Base-by-base conservation (phyloP, 2,888 invertebrate genomes). In the Rhamphomyia laevipes region DNA sequence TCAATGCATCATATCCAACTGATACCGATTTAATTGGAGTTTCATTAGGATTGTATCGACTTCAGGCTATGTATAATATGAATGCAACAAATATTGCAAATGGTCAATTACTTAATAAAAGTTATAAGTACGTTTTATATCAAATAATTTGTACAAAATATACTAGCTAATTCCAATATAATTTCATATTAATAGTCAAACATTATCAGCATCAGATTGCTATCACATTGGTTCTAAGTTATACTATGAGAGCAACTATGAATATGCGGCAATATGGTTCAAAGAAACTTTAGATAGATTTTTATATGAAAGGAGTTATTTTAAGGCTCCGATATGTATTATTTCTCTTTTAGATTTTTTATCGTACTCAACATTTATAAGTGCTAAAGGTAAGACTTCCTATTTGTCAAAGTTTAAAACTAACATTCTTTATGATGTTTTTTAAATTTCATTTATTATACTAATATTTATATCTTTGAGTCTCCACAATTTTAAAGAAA, bases 11-110 rank as follows among this genome's bases (percentile, higher is more conserved):
- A 9, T 27, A 27, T 27, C 93, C 93, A 0, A 82, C 83, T 0
- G 78, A 86, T 51, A 94, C 94, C 66, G 95, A 96, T 67, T 71
- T 95, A 53, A 83, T 82, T 56, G 95, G 95, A 0, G 93, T 93
- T 9, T 93, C 92, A 7, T 83, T 84, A 46, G 95, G 94, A 5
- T 75, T 96, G 46, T 85, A 27, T 33, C 49, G 78, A 37, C 66
- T 79, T n/a, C 78, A 80, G 57, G 77, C 77, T 56, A 80, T 78
- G 0, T 80, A 80, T 59, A 69, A 72, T 48, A 63, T 80, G 43
- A 74, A 77, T 6, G 70, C 76, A 1, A 57, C 66, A 15, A 64
- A 68, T 21, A 64, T 79, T 50, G 74, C 77, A 2, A 61, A 67
- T 23, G 78, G 78, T 13, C 58, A 64, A 42, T 63, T 74, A 45